Conservation (phyloP, 2,113 vertebrate species). For the Cryptotis parvus region DNA sequence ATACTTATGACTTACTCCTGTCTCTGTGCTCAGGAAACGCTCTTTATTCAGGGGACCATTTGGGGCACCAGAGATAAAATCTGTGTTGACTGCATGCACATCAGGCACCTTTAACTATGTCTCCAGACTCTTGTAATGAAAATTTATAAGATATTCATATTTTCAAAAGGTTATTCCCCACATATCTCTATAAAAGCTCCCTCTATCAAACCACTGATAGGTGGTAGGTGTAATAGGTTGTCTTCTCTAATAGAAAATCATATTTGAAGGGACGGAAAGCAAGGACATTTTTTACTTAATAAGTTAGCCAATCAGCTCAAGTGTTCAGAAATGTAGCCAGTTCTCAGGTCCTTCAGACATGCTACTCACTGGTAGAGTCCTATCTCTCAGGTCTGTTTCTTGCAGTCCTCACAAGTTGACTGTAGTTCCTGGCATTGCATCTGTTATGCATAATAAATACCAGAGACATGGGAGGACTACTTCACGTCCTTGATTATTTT, state of each 20-base stretch:
- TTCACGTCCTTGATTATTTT: neutral
- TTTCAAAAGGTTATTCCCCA: neutral
- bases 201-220: neutral
- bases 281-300: neutral
- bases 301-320: neutral
- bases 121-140: too few relatives aligned
- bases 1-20: too few relatives aligned
- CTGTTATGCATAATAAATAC: neutral
- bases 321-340: neutral
- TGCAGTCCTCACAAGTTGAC: neutral
- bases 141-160: neutral
- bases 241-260: slow-evolving; percentile 10
- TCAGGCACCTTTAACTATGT: too few relatives aligned
- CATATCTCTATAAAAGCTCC: neutral
- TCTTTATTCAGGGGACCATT: too few relatives aligned
- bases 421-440: neutral
- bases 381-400: neutral
- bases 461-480: neutral
- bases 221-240: neutral
- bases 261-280: neutral
- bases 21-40: too few relatives aligned
- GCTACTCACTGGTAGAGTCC: neutral
- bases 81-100: too few relatives aligned
- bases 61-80: too few relatives aligned
- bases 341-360: neutral